Evolutionary conservation across 2,113 vertebrate species (phyloP).

Genomic region (Burhinus bistriatus): DNA sequence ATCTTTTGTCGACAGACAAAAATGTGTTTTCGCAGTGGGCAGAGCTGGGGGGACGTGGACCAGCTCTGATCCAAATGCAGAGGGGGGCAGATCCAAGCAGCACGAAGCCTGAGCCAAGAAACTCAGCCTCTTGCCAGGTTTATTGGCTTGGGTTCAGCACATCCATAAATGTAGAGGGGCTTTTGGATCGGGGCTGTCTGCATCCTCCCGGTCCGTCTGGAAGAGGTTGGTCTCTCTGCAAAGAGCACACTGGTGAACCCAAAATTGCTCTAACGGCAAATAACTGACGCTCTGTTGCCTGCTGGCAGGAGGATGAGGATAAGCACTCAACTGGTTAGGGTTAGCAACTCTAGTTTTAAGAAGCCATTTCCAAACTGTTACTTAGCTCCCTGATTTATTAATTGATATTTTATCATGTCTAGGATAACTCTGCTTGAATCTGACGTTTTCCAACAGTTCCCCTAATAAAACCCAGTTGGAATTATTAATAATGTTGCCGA

Average conservation of each 20-base stretch:
- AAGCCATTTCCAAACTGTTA: neutral
- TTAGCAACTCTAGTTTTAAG: neutral
- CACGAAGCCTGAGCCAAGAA: neutral
- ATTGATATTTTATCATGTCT: neutral
- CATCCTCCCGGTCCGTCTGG: neutral
- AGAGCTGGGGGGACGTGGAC: neutral
- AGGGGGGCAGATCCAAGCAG: neutral
- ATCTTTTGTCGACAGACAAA: neutral
- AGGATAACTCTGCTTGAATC: neutral
- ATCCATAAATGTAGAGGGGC: neutral
- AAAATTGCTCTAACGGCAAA: neutral
- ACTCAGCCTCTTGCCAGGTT: neutral
- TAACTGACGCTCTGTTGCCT: neutral
- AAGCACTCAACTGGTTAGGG: neutral
- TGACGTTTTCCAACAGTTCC: neutral
- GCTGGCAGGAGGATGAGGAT: neutral
- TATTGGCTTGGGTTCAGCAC: neutral
- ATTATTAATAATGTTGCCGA: neutral
- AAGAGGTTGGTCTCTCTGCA: neutral
- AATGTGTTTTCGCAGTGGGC: neutral
- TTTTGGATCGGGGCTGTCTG: neutral
- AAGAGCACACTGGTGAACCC: neutral
- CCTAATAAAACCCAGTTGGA: neutral
- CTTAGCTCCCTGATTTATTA: neutral
- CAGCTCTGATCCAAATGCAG: neutral